A percentile compares a stretch with the other conserved stretches of the same genome.
Conservation (phyloP, 2,888 invertebrate species). For the Trichopria drosophilae region DNA sequence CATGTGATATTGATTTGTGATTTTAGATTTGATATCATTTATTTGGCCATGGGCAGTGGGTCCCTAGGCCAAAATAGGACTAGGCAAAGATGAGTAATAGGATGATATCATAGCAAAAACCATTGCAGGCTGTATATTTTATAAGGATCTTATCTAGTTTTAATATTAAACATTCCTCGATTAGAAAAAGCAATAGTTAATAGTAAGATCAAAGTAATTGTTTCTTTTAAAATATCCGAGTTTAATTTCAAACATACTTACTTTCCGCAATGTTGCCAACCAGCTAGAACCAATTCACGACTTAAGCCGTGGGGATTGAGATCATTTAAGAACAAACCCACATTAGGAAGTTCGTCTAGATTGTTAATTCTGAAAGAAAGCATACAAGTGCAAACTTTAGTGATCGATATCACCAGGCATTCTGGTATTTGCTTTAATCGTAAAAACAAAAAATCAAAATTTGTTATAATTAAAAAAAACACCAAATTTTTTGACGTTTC, state of each 20-base stretch:
- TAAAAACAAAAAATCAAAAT: not conserved
- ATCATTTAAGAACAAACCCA: constrained; percentile 80
- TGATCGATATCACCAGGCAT: not conserved
- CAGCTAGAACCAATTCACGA: constrained; percentile 78
- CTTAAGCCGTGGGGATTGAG: constrained; percentile 84
- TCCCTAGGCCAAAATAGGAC: too few relatives aligned
- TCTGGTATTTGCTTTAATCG: constrained; percentile 3
- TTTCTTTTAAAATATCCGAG: not conserved
- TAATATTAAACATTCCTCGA: too few relatives aligned
- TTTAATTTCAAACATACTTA: constrained; percentile 41
- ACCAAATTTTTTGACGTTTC: constrained; percentile 5
- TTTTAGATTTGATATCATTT: too few relatives aligned
- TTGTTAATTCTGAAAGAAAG: constrained; percentile 72
- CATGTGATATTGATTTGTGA: too few relatives aligned
- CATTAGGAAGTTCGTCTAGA: constrained; percentile 78
- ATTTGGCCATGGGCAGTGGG: too few relatives aligned
- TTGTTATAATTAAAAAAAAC: not conserved
- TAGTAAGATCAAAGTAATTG: not conserved
- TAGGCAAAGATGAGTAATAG: too few relatives aligned
- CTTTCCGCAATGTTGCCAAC: constrained; percentile 83
- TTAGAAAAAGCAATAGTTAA: too few relatives aligned
- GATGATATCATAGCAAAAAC: too few relatives aligned
- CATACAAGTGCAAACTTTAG: constrained; percentile 4
- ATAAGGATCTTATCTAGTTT: too few relatives aligned
- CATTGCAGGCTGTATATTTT: too few relatives aligned